Conservation (phyloP, 1,140 invertebrate genomes). For the Drosophila kanapiae region DNA sequence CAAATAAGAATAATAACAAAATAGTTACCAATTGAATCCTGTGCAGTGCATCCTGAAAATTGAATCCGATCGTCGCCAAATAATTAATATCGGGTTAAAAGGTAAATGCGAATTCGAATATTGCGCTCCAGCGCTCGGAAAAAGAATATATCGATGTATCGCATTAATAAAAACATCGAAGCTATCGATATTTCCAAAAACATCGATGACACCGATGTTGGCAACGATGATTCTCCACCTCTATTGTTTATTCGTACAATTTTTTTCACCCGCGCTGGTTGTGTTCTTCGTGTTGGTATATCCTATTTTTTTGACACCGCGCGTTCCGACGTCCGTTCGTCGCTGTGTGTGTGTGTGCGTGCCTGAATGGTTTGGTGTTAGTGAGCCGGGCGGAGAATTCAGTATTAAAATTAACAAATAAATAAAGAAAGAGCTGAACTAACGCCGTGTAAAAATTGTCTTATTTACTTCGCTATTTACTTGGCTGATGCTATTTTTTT, state of each 20-base stretch:
- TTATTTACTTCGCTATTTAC: slow-evolving; percentile 36
- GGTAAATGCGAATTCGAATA: no score
- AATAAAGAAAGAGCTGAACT: slow-evolving; percentile 24
- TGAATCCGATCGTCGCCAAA: no score
- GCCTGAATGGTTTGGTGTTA: slow-evolving; percentile 9
- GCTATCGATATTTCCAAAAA: no score
- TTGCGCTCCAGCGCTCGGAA: no score
- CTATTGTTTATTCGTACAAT: slow-evolving; percentile 2
- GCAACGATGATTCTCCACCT: no score
- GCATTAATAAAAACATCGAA: no score
- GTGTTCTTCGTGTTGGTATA: slow-evolving; percentile 13
- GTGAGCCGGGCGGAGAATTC: slow-evolving; percentile 33
- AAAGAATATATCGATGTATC: no score
- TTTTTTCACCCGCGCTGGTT: slow-evolving; percentile 13
- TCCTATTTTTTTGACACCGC: slow-evolving; percentile 19
- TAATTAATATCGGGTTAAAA: no score
- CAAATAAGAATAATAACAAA: no score
- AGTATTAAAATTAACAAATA: slow-evolving; percentile 13
- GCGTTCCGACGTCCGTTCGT: slow-evolving; percentile 17
- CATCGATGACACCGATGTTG: no score
- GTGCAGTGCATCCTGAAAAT: no score
- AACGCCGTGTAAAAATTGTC: slow-evolving; percentile 30
- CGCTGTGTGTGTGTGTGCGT: slow-evolving; percentile 9
- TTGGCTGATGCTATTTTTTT: slow-evolving; percentile 25
- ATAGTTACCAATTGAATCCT: no score